A percentile compares a stretch with the other conserved stretches of the same genome.
Conservation (phyloP, 2,888 invertebrate genomes). For the Cryptophagus acutangulus region DNA sequence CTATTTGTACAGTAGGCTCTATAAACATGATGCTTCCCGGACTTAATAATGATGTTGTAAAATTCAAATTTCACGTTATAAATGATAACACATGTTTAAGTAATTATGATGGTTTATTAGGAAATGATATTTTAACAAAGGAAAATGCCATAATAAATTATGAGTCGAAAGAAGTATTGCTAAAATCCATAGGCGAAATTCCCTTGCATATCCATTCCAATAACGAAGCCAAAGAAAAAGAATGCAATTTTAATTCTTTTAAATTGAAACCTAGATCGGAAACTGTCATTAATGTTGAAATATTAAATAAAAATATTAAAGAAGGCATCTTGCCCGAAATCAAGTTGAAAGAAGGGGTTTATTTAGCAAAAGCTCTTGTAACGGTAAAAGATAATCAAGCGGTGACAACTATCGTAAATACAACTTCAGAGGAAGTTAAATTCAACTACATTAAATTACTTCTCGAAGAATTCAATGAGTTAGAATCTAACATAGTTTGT, state of each 20-base stretch:
- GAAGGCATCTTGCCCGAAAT: constrained; percentile 23
- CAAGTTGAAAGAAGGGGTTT: constrained; percentile 17
- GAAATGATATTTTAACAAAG: not conserved
- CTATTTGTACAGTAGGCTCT: too few relatives aligned
- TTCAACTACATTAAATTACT: not conserved
- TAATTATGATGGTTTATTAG: not conserved
- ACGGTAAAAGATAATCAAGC: constrained; percentile 13
- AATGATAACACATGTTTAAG: too few relatives aligned
- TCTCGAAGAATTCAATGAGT: not conserved
- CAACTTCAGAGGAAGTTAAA: not conserved
- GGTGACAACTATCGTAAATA: constrained; percentile 15
- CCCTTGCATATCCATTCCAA: not conserved
- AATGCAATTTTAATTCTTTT: too few relatives aligned
- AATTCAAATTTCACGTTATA: too few relatives aligned
- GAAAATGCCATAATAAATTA: not conserved
- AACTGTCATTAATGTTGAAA: constrained; percentile 22
- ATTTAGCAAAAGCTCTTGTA: constrained; percentile 16
- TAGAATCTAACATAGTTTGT: not conserved
- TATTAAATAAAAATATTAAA: constrained; percentile 18
- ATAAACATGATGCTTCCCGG: too few relatives aligned
- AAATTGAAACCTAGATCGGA: constrained; percentile 20
- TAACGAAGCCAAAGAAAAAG: not conserved
- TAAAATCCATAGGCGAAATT: not conserved
- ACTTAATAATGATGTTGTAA: too few relatives aligned
- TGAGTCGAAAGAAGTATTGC: not conserved